phyloP scores from a whole-genome alignment of 2,888 invertebrate species.

The Limnephilus lunatus region DNA sequence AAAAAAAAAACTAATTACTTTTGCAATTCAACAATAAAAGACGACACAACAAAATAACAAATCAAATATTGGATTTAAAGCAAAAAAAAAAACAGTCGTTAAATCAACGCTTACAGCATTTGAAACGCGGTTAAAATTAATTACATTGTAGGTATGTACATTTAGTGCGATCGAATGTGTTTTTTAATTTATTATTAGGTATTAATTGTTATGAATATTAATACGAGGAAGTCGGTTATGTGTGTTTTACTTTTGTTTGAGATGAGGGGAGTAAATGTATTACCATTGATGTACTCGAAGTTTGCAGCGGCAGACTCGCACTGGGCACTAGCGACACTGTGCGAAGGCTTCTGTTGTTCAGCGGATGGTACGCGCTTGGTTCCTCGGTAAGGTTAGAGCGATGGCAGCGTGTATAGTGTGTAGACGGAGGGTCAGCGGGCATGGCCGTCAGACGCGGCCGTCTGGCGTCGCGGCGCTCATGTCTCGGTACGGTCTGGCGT shows the following conservation, averaged over 20 bases:
- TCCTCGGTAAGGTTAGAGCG: not conserved
- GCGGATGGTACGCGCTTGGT: conserved; percentile 3
- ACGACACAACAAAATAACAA: not conserved
- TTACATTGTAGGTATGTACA: not conserved
- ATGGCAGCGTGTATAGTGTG: conserved; percentile 67
- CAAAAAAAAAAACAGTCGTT: not conserved
- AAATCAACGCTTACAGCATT: not conserved
- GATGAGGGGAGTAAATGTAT: not conserved
- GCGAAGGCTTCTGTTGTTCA: not conserved
- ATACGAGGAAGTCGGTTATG: not conserved
- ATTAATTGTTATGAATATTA: not conserved
- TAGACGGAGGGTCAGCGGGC: conserved; percentile 68
- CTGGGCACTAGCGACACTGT: not conserved
- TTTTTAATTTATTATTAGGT: not conserved
- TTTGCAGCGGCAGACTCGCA: not conserved
- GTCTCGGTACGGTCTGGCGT: conserved; percentile 24
- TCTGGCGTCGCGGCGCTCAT: conserved; percentile 57
- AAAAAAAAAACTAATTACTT: not conserved
- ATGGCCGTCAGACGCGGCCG: conserved; percentile 66
- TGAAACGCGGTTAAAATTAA: not conserved
- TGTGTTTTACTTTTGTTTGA: not conserved
- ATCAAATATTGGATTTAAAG: not conserved
- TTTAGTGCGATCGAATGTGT: too few species aligned
- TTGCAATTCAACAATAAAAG: not conserved
- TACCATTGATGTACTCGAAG: conserved; percentile 12